Base-by-base conservation (phyloP, 2,797 vertebrate species). In the Phoxinus dragarum region DNA sequence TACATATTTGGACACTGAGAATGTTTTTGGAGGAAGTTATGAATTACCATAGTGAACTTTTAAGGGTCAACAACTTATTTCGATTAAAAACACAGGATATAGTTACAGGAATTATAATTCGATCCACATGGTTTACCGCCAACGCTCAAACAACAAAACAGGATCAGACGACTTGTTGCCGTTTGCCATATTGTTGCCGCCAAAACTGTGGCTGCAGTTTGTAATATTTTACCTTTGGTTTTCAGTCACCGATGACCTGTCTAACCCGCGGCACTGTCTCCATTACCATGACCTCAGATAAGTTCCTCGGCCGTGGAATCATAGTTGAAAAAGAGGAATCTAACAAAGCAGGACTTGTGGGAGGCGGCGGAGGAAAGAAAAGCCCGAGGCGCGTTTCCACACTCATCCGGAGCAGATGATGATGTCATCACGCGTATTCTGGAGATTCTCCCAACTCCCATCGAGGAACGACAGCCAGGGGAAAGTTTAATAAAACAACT, bases 351-450 rank as follows among this genome's bases (percentile, higher is more conserved):
- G 80, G 76, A 91, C 76, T 49, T 80, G 89, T 87, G 88, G 54
- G 68, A 56, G 61, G 71, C 52, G 8, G 54, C 23, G 64, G 21
- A 11, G 10, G 27, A 6, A 73, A 86, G 80, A 61, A 85, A 80
- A 69, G 81, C 86, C 90, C 77, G 81, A 16, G 1, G 91, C 92
- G 86, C 88, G 84, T 64, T 91, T 89, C 85, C 85, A 71, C 23
- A 71, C 88, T 87, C 52, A 27, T 27, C 67, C 66, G 74, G 91
- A 91, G 88, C 87, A 90, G 89, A 84, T 93, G 92, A 93, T 93
- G 93, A 93, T 92, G 92, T 94, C 92, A 94, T 85, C 34, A 80
- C 90, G 91, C 19, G 74, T 88, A 68, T 69, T 87, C 85, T 85
- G 82, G 87, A 91, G 90, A 89, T 89, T 93, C 86, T 91, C 92